Conservation (phyloP, 1,140 invertebrate genomes). For the Lepidostoma basale region DNA sequence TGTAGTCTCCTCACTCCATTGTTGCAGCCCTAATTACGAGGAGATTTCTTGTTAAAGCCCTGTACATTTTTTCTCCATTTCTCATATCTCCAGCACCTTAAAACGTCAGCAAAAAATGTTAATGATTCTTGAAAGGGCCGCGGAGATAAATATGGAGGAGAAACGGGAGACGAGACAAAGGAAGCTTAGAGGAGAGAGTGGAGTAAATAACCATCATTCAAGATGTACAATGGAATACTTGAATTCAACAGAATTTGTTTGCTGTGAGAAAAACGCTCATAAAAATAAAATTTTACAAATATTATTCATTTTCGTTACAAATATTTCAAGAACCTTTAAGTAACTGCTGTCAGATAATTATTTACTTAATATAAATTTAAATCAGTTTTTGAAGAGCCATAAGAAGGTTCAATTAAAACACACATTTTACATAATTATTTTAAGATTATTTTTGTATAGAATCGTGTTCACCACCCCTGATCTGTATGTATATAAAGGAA, state of each 20-base stretch:
- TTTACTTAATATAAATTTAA: background rate
- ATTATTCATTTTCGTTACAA: background rate
- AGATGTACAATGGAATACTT: slow-evolving; percentile 10
- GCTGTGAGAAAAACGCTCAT: too few relatives aligned
- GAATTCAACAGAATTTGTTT: slow-evolving; percentile 9
- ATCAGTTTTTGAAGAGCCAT: background rate
- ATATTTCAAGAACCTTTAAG: background rate
- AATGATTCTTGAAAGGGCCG: slow-evolving; percentile 18
- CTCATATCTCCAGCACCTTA: slow-evolving; percentile 2
- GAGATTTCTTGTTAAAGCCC: too few relatives aligned
- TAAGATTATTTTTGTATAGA: too few relatives aligned
- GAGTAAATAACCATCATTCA: slow-evolving; percentile 26
- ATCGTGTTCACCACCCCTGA: too few relatives aligned
- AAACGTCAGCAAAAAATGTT: slow-evolving; percentile 14
- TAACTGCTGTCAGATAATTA: background rate
- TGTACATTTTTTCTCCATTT: background rate
- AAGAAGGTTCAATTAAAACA: background rate
- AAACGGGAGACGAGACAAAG: background rate
- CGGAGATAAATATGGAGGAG: slow-evolving; percentile 1
- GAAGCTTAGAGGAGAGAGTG: slow-evolving; percentile 9
- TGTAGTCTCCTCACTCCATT: too few relatives aligned
- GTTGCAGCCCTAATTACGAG: too few relatives aligned
- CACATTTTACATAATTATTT: background rate
- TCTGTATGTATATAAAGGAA: too few relatives aligned
- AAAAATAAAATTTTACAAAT: background rate